Conservation (phyloP, 2,888 invertebrate species). For the Oeneis ivallda region DNA sequence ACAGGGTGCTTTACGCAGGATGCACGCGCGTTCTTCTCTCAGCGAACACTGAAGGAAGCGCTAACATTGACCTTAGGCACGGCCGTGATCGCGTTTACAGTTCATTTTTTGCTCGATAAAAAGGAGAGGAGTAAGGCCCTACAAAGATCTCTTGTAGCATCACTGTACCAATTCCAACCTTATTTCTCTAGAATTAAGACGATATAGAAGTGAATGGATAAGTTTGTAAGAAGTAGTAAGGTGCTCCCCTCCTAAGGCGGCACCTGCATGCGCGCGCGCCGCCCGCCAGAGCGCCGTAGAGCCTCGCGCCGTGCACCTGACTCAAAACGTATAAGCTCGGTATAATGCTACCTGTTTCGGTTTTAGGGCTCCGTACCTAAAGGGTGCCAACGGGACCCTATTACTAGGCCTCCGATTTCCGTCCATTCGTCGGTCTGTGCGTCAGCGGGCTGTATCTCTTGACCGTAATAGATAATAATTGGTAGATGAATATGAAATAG, state of each 20-base stretch:
- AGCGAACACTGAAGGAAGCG: conserved; percentile 81
- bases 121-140: conserved; percentile 82
- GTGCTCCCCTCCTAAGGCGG: conserved; percentile 80
- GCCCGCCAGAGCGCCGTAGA: conserved; percentile 72
- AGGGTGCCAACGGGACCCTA: too few relatives aligned
- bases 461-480: too few relatives aligned
- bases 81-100: conserved; percentile 83
- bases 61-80: conserved; percentile 82
- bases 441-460: too few relatives aligned
- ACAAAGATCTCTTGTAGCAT: conserved; percentile 48
- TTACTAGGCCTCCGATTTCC: too few relatives aligned
- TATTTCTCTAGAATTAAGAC: conserved; percentile 39
- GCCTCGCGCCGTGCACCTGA: conserved; percentile 68
- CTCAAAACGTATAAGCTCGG: conserved; percentile 35
- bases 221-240: conserved; percentile 76
- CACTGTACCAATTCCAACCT: conserved; percentile 38
- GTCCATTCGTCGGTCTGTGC: too few relatives aligned
- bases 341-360: conserved; percentile 56
- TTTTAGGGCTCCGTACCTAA: conserved; percentile 27
- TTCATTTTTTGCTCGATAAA: conserved; percentile 83
- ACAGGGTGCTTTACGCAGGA: conserved; percentile 57
- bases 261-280: conserved; percentile 75
- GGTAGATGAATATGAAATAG: too few relatives aligned
- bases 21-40: conserved; percentile 78
- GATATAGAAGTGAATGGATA: conserved; percentile 40